Base-by-base conservation (phyloP, 2,113 vertebrate species). In the Centrocercus urophasianus region DNA sequence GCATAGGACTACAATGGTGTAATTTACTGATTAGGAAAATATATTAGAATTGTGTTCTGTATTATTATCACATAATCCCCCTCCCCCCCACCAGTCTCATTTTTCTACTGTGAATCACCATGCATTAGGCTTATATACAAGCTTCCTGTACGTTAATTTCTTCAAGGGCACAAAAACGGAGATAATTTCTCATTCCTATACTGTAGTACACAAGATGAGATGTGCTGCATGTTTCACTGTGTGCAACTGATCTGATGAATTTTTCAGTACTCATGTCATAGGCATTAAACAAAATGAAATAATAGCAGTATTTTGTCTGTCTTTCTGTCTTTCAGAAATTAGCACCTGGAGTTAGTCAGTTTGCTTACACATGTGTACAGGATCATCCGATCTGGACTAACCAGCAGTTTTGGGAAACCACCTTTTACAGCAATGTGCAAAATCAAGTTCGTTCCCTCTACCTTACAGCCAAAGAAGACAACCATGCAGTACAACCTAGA, bases 401-500 rank as follows among this genome's bases (percentile, higher is more conserved):
- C 96, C 99, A 99, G 88, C 99, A 99, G 80, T 99, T 99, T 93
- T 99, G 99, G 99, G 99, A 99, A 97, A 98, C 99, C 83, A 99
- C 99, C 19, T 99, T 99, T 97, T 99, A 99, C 63, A 99, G 98
- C 66, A 99, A 99, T 3, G 99, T 99, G 40, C 99, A 99, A 89
- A 98, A 98, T 88, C 99, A 99, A 96, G 99, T 99, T 96, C 97
- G 99, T 40, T 97, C 98, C 43, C 98, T 99, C 73, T 99, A 99
- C 96, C 98, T 99, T 19, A 98, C 97, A 87, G 90, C 97, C 47
- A 98, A 98, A 45, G 98, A 98, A 40, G 98, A 98, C 90, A 98
- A 95, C 92, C 97, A 96, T 40, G 83, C 88, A 82, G 84, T 97
- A 61, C 84, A 96, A 71, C 76, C 97, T 43, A 98, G 97, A 78